Base-by-base conservation (phyloP, 2,113 vertebrate genomes). In the Pluvialis apricaria region DNA sequence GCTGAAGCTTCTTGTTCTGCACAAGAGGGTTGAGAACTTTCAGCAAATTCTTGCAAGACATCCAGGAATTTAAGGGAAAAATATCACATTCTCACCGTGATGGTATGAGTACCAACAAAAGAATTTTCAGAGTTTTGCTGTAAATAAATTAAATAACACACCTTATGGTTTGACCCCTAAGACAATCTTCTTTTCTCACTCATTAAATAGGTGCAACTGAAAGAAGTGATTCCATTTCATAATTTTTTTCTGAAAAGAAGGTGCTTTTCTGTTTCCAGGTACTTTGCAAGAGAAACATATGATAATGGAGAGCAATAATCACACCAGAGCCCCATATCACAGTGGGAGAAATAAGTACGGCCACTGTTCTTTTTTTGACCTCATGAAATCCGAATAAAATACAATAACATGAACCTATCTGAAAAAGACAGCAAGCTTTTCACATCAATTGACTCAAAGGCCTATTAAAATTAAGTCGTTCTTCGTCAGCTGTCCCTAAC, bases 281-380 rank as follows among this genome's bases (percentile, higher is more conserved):
- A 62, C 42, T 64, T 86, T 81, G 28, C 45, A 58, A 75, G 31
- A 73, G 3, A 25, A 19, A 65, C 3, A 13, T 68, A 51, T 2
- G 19, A 64, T 20, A 64, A 75, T 52, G 83, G 44, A 89, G 7
- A 77, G 57, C 11, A 82, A 20, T 31, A 88, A 91, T 34, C 36
- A 88, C 49, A 86, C 5, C 6, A 34, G 82, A 86, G n/a, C 9
- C 29, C 22, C 6, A 19, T 21, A 92, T 26, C 40, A 85, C 21
- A 84, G 14, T 13, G 69, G 31, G 12, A 85, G 19, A 91, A 87
- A 64, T 26, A 0, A 58, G 6, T 31, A 73, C 0, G 0, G 0
- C 3, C 10, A 22, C 36, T 38, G 24, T 42, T 19, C 31, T 47
- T 78, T 36, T 76, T 51, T 66, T 32, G 73, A 54, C 17, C n/a